Evolutionary conservation across 2,113 vertebrate species (phyloP), one percentile per base, ranked within the genome.

Genomic region (Paracyprichromis sp.): DNA sequence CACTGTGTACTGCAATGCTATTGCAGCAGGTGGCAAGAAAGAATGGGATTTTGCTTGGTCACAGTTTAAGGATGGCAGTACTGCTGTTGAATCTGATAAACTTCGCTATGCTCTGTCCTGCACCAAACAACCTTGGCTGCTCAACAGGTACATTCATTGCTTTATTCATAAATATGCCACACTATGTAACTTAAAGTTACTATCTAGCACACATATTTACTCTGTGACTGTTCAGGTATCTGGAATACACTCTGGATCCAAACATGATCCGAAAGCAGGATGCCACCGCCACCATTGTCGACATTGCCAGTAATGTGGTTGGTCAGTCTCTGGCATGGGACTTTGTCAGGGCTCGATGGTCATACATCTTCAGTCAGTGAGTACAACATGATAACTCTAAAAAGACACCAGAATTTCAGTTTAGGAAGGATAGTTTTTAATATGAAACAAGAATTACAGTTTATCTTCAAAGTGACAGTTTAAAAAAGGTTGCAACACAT

Each of bases 251-350:
- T 2, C 86, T 99, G 1, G 24, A 97, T n/a, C 2, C 98, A 3
- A 0, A 1, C 0, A 78, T 83, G 90, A 98, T 99, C 92, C 95
- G 98, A 7, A 98, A 93, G 92, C 98, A 99, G 92, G 98, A 99
- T 0, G 97, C 97, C 71, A 97, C 97, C 10, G 95, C 97, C 90
- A 99, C 98, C 19, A 98, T 99, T 90, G 94, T 89, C 93, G 97
- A 95, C 94, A 97, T 99, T 2, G 95, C 97, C 82, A 90, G 21
- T 80, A 99, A 99, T 0, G 96, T 97, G 26, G 4, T 96, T 0
- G 98, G 98, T 9, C 98, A 99, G 69, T 1, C 94, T n/a, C 94
- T 99, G 94, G 97, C 86, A 2, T 99, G 98, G 98, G 97, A 99
- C 88, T 99, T 99, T 61, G 59, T 63, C 59, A 63, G 59, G 59